Conservation (phyloP, 2,797 vertebrate species). For the Myioborus melanocephalus region DNA sequence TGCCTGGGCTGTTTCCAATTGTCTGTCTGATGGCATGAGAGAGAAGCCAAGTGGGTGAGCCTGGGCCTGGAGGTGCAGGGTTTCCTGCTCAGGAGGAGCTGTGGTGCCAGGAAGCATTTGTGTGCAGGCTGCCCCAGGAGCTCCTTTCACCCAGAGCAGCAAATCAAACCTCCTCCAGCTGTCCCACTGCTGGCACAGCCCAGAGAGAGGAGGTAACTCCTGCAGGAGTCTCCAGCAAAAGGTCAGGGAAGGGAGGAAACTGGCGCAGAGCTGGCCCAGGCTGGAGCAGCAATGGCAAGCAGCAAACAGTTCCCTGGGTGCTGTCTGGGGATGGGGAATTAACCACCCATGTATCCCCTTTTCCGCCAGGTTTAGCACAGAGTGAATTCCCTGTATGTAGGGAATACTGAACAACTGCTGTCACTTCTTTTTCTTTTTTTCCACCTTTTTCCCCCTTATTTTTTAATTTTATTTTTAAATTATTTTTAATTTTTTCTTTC, state of each 20-base stretch:
- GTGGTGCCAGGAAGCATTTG: accelerated
- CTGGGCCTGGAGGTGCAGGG: neutral
- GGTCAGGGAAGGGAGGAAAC: neutral
- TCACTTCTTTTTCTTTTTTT: neutral
- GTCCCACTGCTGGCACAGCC: accelerated
- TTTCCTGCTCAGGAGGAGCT: neutral
- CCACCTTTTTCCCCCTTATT: too few relatives aligned
- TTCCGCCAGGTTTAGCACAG: neutral
- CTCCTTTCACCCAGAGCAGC: neutral
- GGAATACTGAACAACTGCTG: neutral
- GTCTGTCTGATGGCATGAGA: neutral
- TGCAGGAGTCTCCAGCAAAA: neutral
- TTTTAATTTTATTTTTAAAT: too few relatives aligned
- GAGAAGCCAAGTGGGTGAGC: neutral
- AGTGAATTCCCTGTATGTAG: accelerated
- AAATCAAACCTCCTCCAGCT: neutral
- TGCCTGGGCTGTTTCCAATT: constrained; percentile 10
- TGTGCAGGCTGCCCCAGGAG: neutral
- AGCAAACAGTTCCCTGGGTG: neutral
- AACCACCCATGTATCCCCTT: neutral
- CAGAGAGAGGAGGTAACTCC: neutral
- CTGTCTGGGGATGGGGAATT: neutral
- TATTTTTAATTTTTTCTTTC: neutral
- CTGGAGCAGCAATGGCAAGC: neutral
- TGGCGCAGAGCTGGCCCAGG: neutral